Base-by-base conservation (phyloP, 30 jellyfish, hydroid and myxozoan genomes). In the Aurelia aurita complex sp. Pacific region DNA sequence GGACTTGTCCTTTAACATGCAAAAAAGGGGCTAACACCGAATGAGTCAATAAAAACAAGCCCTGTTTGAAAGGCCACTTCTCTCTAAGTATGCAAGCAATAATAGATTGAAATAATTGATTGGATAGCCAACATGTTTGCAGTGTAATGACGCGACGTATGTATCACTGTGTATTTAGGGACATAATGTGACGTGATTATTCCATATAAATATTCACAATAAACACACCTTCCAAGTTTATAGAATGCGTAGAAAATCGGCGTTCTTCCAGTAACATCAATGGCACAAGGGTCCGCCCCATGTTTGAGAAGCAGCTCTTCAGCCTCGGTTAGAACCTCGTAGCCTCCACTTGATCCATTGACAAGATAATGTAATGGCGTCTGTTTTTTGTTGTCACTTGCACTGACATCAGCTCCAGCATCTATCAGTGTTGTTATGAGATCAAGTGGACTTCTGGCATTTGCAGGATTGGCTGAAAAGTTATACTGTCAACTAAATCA, bases 291-390 rank as follows among this genome's bases (percentile, higher is more conserved):
- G 17, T 80, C 79, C 10, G 90, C 90, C 3, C 82, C 90, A 80
- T 68, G 17, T 4, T 23, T 3, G 38, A 80, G 18, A 12, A 80
- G 72, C 69, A 80, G 19, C 66, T 80, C 90, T 15, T 80, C 90
- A 36, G 43, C 52, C 40, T 80, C 90, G 35, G 82, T 67, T 1
- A 80, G 69, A 34, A 51, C 90, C 60, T 80, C 90, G 71, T 80
- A 80, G 74, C 90, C 90, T n/a, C 90, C 90, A 65, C 81, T 43
- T 11, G 81, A 40, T 66, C 83, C 69, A 42, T 67, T 67, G 32
- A 80, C 60, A 70, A 69, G 46, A 23, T 80, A 54, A 80, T 80
- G 90, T 10, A 80, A 54, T 11, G 90, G 90, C 29, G 82, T 65
- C 17, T 83, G 53, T 3, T 50, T 51, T 46, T 35, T 32, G 5